Evolutionary conservation across 2,113 vertebrate genomes (phyloP).

Genomic region (Alaudala cheleensis): DNA sequence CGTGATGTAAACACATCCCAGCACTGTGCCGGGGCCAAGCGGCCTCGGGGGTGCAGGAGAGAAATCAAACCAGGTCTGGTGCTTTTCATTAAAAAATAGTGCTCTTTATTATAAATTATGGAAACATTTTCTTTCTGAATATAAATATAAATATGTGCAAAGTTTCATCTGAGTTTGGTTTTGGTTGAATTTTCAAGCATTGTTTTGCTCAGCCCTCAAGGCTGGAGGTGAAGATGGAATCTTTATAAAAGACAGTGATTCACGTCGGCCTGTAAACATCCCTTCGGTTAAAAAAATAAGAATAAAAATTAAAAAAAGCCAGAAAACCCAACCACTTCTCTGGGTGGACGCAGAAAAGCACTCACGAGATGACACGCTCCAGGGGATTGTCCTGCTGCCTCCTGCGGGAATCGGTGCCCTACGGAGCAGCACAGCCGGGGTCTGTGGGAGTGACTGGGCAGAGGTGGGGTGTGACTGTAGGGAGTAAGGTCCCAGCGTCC

Average conservation of each 20-base stretch:
- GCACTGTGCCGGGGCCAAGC: neutral
- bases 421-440: neutral
- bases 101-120: conserved; percentile 99
- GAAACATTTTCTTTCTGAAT: conserved; percentile 81
- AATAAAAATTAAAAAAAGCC: conserved; percentile 24
- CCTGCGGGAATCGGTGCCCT: neutral
- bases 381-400: conserved; percentile 27
- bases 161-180: conserved; percentile 81
- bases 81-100: conserved; percentile 91
- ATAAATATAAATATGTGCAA: conserved; percentile 99
- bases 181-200: conserved; percentile 89
- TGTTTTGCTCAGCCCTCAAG: conserved; percentile 75
- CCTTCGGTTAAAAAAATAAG: conserved; percentile 59
- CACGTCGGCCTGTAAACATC: conserved; percentile 87
- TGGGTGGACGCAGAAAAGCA: conserved; percentile 42
- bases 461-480: neutral
- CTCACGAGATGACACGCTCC: neutral
- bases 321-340: conserved; percentile 67
- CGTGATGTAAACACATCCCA: conserved; percentile 20
- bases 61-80: neutral
- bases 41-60: neutral
- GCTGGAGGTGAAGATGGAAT: conserved; percentile 83
- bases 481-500: neutral
- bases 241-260: conserved; percentile 94
- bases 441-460: neutral